phyloP scores from a whole-genome alignment of 2,797 vertebrate genomes.

The Geotrypetes seraphini region DNA sequence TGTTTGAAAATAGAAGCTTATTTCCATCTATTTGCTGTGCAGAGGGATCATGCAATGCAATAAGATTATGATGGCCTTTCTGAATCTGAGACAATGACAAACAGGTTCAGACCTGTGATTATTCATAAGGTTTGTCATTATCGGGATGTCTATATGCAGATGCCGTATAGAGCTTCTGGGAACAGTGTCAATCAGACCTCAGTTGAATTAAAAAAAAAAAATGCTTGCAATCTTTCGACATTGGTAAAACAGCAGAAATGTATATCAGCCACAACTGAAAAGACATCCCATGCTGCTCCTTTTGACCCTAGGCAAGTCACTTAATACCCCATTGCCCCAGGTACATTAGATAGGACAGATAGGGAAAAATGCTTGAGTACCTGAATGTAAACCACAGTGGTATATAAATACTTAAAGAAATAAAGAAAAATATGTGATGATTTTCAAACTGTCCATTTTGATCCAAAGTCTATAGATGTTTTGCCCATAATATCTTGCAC shows the following conservation, averaged over 20 bases:
- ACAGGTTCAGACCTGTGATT: constrained; percentile 34
- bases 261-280: too few species aligned
- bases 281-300: too few species aligned
- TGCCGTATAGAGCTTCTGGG: constrained; percentile 16
- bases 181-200: constrained; percentile 26
- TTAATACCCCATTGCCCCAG: too few species aligned
- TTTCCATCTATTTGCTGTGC: constrained; percentile 35
- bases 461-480: too few species aligned
- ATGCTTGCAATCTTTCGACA: constrained; percentile 16
- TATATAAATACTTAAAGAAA: too few species aligned
- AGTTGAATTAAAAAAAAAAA: constrained; percentile 9
- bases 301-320: too few species aligned
- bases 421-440: too few species aligned
- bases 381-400: too few species aligned
- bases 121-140: constrained; percentile 38
- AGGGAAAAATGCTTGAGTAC: too few species aligned
- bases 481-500: too few species aligned
- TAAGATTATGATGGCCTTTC: constrained; percentile 32
- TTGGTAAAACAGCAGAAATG: rapidly evolving
- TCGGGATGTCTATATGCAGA: constrained; percentile 39
- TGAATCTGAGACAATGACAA: constrained; percentile 30
- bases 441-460: too few species aligned
- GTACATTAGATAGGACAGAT: too few species aligned
- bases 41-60: constrained; percentile 18
- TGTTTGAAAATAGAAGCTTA: constrained; percentile 39